A percentile compares a stretch with the other conserved stretches of the same genome.
Conservation (phyloP, 2,888 invertebrate genomes). For the Cheilosia vulpina region DNA sequence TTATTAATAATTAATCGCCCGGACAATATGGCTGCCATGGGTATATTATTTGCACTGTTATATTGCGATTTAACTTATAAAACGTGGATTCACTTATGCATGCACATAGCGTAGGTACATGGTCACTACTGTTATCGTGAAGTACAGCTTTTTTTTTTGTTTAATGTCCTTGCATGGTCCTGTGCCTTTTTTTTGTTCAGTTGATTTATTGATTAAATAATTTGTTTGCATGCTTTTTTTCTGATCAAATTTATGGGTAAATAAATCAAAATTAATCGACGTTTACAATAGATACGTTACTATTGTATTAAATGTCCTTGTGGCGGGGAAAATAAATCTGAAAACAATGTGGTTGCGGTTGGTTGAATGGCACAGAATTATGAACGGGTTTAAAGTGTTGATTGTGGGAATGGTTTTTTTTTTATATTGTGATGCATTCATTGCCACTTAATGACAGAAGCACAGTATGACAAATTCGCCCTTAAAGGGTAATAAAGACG, state of each 20-base stretch:
- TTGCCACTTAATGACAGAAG: too few species aligned
- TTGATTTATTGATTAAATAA: slow-evolving; percentile 51
- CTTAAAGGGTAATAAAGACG: too few species aligned
- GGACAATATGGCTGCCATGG: slow-evolving; percentile 21
- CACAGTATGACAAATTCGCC: too few species aligned
- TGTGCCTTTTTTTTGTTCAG: slow-evolving; percentile 11
- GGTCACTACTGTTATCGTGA: not conserved
- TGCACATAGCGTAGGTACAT: not conserved
- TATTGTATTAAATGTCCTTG: slow-evolving; percentile 35
- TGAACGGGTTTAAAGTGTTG: too few species aligned
- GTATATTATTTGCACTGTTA: slow-evolving; percentile 9
- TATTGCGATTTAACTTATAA: slow-evolving; percentile 9
- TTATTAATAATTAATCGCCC: slow-evolving; percentile 39
- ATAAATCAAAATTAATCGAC: slow-evolving; percentile 45
- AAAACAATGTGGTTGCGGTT: slow-evolving; percentile 22
- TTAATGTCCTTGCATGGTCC: slow-evolving; percentile 30
- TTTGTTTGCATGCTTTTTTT: slow-evolving; percentile 33
- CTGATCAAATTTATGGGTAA: slow-evolving; percentile 38
- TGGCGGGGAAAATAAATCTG: slow-evolving; percentile 29
- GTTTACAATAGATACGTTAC: not conserved
- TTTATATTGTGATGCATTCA: too few species aligned
- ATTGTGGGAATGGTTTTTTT: too few species aligned
- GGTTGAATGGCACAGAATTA: too few species aligned
- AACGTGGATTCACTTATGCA: not conserved
- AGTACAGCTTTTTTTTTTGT: not conserved